phyloP scores from a whole-genome alignment of 2,113 vertebrate species.

The Nibea albiflora region DNA sequence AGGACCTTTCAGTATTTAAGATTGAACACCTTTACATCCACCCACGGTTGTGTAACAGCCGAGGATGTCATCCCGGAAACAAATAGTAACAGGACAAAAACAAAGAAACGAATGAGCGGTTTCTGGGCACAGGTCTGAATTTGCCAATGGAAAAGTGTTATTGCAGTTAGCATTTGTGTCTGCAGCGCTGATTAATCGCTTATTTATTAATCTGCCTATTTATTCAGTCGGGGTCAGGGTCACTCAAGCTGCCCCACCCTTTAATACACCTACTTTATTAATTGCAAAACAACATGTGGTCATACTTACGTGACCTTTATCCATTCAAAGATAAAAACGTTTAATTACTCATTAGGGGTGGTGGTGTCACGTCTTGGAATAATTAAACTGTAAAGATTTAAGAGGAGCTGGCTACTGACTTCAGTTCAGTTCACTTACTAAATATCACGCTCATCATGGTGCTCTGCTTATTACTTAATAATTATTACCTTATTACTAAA shows the following conservation, averaged over 20 bases:
- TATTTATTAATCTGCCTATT: conserved; percentile 41
- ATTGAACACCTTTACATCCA: conserved; percentile 49
- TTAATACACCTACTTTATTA: conserved; percentile 35
- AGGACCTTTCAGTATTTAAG: conserved; percentile 54
- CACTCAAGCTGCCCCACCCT: conserved; percentile 38
- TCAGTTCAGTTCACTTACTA: background rate
- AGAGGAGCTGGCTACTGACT: background rate
- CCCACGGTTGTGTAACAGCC: background rate
- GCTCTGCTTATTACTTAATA: background rate
- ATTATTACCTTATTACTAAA: background rate
- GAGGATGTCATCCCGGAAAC: conserved; percentile 48
- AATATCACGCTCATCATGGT: background rate
- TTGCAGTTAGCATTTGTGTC: conserved; percentile 19
- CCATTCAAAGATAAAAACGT: conserved; percentile 33
- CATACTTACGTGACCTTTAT: conserved; percentile 55
- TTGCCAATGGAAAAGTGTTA: conserved; percentile 29
- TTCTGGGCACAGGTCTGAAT: conserved; percentile 13
- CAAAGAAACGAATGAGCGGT: conserved; percentile 35
- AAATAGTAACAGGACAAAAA: conserved; percentile 15
- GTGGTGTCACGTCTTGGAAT: conserved; percentile 17
- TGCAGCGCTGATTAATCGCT: conserved; percentile 34
- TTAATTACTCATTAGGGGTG: conserved; percentile 9
- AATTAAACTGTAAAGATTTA: conserved; percentile 17
- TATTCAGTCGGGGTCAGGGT: conserved; percentile 26
- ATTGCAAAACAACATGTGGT: conserved; percentile 42